Conservation (phyloP, 2,113 vertebrate genomes). For the Saguinus midas region DNA sequence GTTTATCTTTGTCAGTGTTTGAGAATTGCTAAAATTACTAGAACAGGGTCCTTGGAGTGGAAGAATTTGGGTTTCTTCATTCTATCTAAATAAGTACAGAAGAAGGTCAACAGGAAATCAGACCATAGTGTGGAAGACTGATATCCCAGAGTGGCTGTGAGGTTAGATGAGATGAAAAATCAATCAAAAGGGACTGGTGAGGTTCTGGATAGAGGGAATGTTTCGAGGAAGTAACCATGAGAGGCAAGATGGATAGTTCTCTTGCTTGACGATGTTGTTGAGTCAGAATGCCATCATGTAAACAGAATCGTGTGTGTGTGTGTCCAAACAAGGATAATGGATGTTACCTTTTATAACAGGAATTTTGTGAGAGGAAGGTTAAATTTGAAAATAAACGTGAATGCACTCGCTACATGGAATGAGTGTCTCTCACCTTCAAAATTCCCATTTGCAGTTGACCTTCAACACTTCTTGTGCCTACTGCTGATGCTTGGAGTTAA, state of each 20-base stretch:
- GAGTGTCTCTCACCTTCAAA: not conserved
- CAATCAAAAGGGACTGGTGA: not conserved
- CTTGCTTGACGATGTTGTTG: not conserved
- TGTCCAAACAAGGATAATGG: not conserved
- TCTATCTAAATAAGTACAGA: not conserved
- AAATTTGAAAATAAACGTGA: not conserved
- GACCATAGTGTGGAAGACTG: not conserved
- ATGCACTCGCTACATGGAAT: not conserved
- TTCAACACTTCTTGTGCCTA: not conserved
- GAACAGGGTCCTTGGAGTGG: not conserved
- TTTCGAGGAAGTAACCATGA: not conserved
- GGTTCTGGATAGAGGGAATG: not conserved
- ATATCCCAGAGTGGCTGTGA: not conserved
- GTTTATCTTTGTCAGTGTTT: not conserved
- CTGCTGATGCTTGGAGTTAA: not conserved
- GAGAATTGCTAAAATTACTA: not conserved
- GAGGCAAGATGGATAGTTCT: not conserved
- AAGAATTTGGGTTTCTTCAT: not conserved
- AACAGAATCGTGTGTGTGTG: not conserved
- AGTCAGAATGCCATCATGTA: not conserved
- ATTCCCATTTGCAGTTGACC: not conserved
- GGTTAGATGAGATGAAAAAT: not conserved
- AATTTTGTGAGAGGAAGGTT: not conserved
- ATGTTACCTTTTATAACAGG: not conserved
- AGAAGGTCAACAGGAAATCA: not conserved